Evolutionary conservation across 2,888 invertebrate genomes (phyloP), one percentile per base, ranked within the genome.

Genomic region (Alcis repandata): DNA sequence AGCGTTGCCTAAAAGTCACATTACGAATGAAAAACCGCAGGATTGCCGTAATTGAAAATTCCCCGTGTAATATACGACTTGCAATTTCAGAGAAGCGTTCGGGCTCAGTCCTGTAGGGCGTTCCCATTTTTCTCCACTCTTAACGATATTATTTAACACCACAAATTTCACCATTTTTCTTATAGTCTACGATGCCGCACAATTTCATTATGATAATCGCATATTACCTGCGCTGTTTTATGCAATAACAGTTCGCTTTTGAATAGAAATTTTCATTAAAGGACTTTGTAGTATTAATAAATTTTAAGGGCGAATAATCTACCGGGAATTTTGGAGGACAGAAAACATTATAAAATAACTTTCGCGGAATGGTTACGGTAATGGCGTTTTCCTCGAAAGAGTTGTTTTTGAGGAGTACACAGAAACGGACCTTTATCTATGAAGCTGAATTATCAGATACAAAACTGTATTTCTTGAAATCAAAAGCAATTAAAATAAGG

Each of bases 1-100:
- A 88, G 82, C 88, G 83, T 80, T 86, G 87, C 88, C 90, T 86
- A 89, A 91, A 63, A 91, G 91, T 92, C 91, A 89, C 91, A 91
- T 92, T 91, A 91, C 87, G 87, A 91, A 90, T 92, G 92, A 92
- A 92, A 92, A 92, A 92, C 92, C 93, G 89, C 92, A 77, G 89
- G 90, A 91, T 92, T 91, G 90, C 85, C 83, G 91, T 93, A 93
- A 92, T 93, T 93, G 93, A 93, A 93, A 93, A 93, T 92, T 93
- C 92, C 87, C 89, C 84, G 89, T 87, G 87, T 91, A 91, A 93
- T 91, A 91, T 92, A 92, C 90, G 92, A 85, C 89, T 88, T 85
- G 90, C 92, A 92, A 92, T 93, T 92, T 92, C 88, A 88, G 87
- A 85, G 83, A 79, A 80, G 79, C 77, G 74, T 77, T 68, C 75